Evolutionary conservation across 2,888 invertebrate species (phyloP).

Genomic region (Tromatobia lineatoria): DNA sequence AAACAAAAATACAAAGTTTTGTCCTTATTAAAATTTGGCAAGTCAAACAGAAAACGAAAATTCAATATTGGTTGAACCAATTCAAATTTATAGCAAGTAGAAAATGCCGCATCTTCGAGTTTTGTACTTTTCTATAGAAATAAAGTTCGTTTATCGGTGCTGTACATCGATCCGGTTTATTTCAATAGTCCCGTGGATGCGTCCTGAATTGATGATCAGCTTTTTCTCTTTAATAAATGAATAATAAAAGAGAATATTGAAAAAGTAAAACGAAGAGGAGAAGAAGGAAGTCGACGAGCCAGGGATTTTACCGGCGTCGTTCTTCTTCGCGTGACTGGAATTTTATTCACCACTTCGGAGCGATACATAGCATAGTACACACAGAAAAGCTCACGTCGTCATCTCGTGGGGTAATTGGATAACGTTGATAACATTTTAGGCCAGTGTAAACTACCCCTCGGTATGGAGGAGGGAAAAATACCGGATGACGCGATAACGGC

Average conservation of each 20-base stretch:
- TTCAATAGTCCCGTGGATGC: conserved; percentile 5
- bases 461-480: conserved; percentile 95
- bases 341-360: conserved; percentile 38
- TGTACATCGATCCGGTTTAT: conserved; percentile 18
- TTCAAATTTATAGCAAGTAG: no score
- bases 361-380: conserved; percentile 43
- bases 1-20: no score
- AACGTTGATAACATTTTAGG: conserved; percentile 85
- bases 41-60: no score
- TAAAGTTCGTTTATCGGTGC: not conserved
- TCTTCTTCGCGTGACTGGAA: conserved; percentile 40
- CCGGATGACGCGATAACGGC: conserved; percentile 94
- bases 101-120: no score
- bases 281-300: conserved; percentile 7
- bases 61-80: no score
- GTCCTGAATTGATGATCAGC: conserved; percentile 22
- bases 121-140: no score
- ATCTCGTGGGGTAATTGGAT: conserved; percentile 72
- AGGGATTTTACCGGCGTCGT: not conserved
- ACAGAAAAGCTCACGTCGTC: conserved; percentile 12
- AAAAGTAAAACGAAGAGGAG: not conserved
- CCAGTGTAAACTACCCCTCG: conserved; percentile 91
- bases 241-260: conserved; percentile 6
- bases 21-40: no score
- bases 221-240: not conserved